These are phyloP conservation scores for Homalodisca vitripennis DNA, from an alignment of 1,140 invertebrate species.

Conservation along the genomic window DNA sequence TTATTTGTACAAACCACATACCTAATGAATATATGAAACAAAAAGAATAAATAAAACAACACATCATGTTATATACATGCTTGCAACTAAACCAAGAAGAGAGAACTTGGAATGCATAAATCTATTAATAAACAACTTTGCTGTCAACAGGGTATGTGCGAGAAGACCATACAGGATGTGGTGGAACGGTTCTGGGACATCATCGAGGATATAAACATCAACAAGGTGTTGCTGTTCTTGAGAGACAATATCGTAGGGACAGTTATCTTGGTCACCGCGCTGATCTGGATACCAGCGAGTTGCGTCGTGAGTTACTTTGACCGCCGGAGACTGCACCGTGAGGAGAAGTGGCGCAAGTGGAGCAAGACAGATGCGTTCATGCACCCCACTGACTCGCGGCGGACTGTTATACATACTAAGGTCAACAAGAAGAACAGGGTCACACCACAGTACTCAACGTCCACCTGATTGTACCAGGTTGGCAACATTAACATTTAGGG, in stretches of 20 bases:
- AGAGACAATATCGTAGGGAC: conserved; percentile 89
- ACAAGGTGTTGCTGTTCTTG: conserved; percentile 83
- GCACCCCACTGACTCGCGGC: conserved; percentile 26
- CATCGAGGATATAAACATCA: conserved; percentile 94
- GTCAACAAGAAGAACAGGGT: conserved; percentile 2
- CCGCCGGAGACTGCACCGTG: conserved; percentile 57
- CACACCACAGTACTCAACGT: conserved; percentile 8
- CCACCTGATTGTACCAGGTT: too few relatives aligned
- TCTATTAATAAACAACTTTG: not conserved
- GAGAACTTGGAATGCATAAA: not conserved
- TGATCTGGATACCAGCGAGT: conserved; percentile 91
- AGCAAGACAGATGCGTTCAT: conserved; percentile 29
- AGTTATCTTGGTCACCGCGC: conserved; percentile 80
- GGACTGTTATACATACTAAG: conserved; percentile 27
- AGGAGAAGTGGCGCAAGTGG: conserved; percentile 30
- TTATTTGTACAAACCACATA: too few relatives aligned
- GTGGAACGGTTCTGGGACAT: conserved; percentile 96
- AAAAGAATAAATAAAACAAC: not conserved
- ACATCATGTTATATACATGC: not conserved
- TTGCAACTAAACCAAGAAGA: not conserved
- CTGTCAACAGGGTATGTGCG: conserved; percentile 75
- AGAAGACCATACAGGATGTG: conserved; percentile 93
- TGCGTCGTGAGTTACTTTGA: conserved; percentile 81
- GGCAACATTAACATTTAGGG: too few relatives aligned
- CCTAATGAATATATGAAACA: not conserved